These are phyloP conservation scores for Artibeus lituratus DNA, from an alignment of 2,797 vertebrate genomes.

Conservation along the genomic window DNA sequence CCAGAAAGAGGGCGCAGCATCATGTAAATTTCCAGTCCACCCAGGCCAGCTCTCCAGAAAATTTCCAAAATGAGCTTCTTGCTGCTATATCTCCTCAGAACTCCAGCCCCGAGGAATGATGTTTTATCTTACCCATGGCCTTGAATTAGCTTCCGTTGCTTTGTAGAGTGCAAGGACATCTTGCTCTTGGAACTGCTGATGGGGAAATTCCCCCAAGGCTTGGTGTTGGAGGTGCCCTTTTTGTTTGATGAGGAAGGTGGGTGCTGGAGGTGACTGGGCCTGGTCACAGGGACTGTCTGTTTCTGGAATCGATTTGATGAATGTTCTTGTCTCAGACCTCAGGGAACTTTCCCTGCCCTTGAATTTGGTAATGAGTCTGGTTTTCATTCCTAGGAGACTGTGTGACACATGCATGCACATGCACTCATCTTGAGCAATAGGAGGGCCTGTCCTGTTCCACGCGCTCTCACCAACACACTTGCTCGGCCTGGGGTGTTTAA, in stretches of 20 bases:
- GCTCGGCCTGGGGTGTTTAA: accelerated
- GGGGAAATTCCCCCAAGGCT: neutral
- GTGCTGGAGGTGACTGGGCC: neutral
- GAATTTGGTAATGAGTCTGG: neutral
- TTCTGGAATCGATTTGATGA: conserved; percentile 14
- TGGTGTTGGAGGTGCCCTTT: neutral
- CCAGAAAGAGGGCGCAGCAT: neutral
- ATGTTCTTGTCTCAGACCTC: neutral
- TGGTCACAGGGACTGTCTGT: neutral
- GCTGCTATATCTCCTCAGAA: neutral
- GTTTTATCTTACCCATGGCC: neutral
- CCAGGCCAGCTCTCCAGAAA: neutral
- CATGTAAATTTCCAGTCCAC: neutral
- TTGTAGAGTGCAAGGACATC: neutral
- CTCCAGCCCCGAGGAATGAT: neutral
- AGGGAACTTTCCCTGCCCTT: conserved; percentile 5
- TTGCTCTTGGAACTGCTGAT: neutral
- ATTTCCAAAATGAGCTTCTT: neutral
- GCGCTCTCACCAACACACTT: neutral
- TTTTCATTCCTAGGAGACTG: neutral
- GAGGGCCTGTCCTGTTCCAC: neutral
- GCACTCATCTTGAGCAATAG: neutral
- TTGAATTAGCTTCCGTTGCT: neutral
- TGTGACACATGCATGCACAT: accelerated
- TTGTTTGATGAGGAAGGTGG: neutral